Base-by-base conservation (phyloP, 1,140 invertebrate genomes). In the Calliphora vicina region DNA sequence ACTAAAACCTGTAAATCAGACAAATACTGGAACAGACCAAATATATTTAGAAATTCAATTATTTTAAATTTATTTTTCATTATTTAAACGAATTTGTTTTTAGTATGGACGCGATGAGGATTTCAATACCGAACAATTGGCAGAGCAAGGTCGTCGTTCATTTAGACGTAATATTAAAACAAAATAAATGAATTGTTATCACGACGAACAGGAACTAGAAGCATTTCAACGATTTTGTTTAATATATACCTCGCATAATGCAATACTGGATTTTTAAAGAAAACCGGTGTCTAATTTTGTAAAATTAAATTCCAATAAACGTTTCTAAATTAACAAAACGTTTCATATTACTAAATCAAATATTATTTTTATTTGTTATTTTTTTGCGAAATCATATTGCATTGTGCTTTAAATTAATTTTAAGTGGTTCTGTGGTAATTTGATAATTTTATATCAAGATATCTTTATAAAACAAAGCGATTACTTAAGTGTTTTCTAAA, bases 31-130 rank as follows among this genome's bases (percentile, higher is more conserved):
- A n/a, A n/a, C n/a, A n/a, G n/a, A n/a, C n/a, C n/a, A n/a, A n/a
- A n/a, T n/a, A n/a, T n/a, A n/a, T n/a, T n/a, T n/a, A 15, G n/a
- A 57, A 57, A 57, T 15, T 15, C 12, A 27, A 25, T 23, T 71
- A 13, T 12, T 43, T 50, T 23, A 27, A 26, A 5, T 10, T 17
- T 50, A 50, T 50, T 3, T 35, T 82, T 67, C 1, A 57, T 67
- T 8, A 76, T 76, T 25, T 23, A 13, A 25, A 43, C 1, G 1
- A 27, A 67, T 43, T 25, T 3, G 12, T 17, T 85, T 84, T 8
- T 80, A 89, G 88, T 89, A 87, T 80, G 88, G 88, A 0, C 88
- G 87, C 13, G 88, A 87, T 72, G 86, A 87, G 29, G 88, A 89
- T 26, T 86, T 84, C 83, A 87, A 83, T 82, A 84, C 83, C 82